Base-by-base conservation (phyloP, 2,113 vertebrate species). In the Apaloderma vittatum region DNA sequence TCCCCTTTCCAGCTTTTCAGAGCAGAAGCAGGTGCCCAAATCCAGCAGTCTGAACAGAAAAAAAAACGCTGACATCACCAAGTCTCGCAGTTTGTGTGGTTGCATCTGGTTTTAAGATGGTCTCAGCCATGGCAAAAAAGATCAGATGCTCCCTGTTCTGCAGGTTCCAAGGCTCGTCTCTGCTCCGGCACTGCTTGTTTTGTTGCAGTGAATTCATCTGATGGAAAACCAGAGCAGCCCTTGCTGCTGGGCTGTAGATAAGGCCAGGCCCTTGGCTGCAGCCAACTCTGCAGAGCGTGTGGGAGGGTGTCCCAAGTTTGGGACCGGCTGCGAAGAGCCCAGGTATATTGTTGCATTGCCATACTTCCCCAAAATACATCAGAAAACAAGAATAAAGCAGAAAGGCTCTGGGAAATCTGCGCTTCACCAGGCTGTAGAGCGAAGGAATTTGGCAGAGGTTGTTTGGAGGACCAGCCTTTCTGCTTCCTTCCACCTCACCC, bases 361-460 rank as follows among this genome's bases (percentile, higher is more conserved):
- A 1, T 5, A 4, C 45, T 27, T 22, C 45, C 29, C 37, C 11
- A 36, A 17, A 68, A 79, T 26, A 3, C 37, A 14, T n/a, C 4
- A 51, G 7, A n/a, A 84, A 77, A 17, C 1, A 5, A 5, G 37
- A 59, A 46, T 4, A 26, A 26, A 82, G 13, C 13, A 55, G 68
- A 71, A 58, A 45, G 62, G 6, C 91, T 62, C 58, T 29, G 23
- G 24, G 26, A 58, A 43, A 71, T 17, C 36, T 57, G 34, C 23
- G 32, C 59, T 74, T 21, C 29, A 13, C 5, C n/a, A 12, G 15
- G 19, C n/a, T 55, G 37, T 0, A 0, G 6, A 2, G 17, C n/a
- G 26, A 6, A 57, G 4, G 23, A 70, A 49, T 78, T 54, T 2
- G 3, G 8, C 16, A 16, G 51, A 82, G 32, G 8, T 85, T 14